Evolutionary conservation across 2,113 vertebrate genomes (phyloP), one percentile per base, ranked within the genome.

Genomic region (Asarcornis scutulata): DNA sequence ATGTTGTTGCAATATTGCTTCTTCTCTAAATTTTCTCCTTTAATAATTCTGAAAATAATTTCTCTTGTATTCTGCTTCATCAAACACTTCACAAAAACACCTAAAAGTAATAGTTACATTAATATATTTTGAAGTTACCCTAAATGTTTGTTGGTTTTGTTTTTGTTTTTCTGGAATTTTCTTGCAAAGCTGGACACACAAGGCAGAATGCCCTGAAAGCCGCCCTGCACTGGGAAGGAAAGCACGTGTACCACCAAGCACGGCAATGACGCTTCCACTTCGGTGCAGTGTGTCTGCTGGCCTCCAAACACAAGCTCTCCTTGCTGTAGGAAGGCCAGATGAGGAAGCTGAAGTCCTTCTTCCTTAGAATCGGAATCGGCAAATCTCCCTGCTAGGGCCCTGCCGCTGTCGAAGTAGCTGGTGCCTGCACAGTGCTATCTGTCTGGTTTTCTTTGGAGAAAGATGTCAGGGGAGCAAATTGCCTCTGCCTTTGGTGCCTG

Each of bases 381-480:
- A 52, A 4, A 29, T 17, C 42, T 6, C 42, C 17, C 22, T 2
- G 1, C n/a, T 48, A 22, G 40, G 22, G 26, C 75, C 13, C 50
- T 36, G 55, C 63, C 25, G 31, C 36, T 34, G 13, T 7, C 32
- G 11, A 9, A 2, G 13, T 4, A 25, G 11, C 63, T 42, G 7
- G 1, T 25, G 14, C n/a, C 3, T 7, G 27, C 8, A 1, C 18
- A n/a, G 72, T 9, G 2, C 36, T 32, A 0, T 29, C 7, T 2
- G 22, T 23, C 27, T 31, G 18, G 17, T 48, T 40, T 80, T 40
- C 66, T 46, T 22, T 1, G 1, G 7, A 64, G 34, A 25, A 17
- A 66, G 16, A 40, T 14, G 46, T 48, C 17, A n/a, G 48, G 67
- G 20, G 40, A 26, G 9, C 34, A 22, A 11, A 32, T 0, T 3